Evolutionary conservation across 2,797 vertebrate species (phyloP).

Genomic region (Babyrousa celebensis): DNA sequence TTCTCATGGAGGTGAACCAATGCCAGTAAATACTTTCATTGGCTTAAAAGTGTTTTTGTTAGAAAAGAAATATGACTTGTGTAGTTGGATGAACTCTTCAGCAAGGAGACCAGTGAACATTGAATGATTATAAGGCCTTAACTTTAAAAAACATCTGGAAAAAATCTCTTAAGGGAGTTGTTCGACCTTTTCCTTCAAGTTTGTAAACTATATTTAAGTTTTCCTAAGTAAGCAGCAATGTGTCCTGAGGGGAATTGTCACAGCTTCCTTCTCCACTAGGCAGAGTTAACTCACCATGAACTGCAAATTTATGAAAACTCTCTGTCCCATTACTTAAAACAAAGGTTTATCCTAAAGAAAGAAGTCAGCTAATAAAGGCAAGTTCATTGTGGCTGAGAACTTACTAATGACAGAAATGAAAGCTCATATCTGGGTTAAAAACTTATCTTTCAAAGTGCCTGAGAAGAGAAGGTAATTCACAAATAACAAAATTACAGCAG

Average conservation of each 20-base stretch:
- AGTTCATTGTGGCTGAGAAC: neutral
- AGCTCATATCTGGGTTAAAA: neutral
- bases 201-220: conserved; percentile 81
- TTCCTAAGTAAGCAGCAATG: conserved; percentile 72
- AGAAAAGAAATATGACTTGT: conserved; percentile 80
- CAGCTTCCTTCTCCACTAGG: conserved; percentile 60
- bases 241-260: conserved; percentile 77
- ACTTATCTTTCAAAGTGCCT: neutral
- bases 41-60: conserved; percentile 77
- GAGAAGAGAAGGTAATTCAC: neutral
- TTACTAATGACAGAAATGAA: conserved; percentile 50
- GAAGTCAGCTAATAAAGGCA: conserved; percentile 33
- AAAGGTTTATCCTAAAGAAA: conserved; percentile 72
- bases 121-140: conserved; percentile 76
- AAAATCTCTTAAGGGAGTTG: conserved; percentile 78
- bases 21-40: conserved; percentile 71
- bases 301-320: conserved; percentile 74
- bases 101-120: conserved; percentile 60
- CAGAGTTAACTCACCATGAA: conserved; percentile 75
- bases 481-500: neutral
- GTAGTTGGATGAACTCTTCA: conserved; percentile 77
- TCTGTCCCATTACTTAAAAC: conserved; percentile 71
- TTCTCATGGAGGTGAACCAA: conserved; percentile 34
- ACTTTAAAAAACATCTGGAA: conserved; percentile 81
- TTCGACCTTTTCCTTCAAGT: conserved; percentile 79